Conservation (phyloP, 2,888 invertebrate genomes). For the Celastrina argiolus region DNA sequence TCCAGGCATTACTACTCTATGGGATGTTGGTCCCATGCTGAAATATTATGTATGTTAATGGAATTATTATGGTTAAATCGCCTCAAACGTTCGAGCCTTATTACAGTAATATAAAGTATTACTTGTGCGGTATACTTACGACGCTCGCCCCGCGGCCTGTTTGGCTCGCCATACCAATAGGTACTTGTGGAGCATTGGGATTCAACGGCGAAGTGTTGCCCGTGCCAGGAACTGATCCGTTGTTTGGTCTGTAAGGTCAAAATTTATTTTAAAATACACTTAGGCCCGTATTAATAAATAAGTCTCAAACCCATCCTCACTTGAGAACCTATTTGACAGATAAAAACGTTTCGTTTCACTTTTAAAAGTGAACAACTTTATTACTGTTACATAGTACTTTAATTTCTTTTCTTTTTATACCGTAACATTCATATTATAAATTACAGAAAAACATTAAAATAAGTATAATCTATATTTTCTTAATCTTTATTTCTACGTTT, state of each 20-base stretch:
- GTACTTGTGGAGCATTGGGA: constrained; percentile 82
- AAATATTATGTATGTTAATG: not conserved
- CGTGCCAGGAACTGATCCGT: constrained; percentile 63
- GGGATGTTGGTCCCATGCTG: not conserved
- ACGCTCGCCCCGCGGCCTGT: constrained; percentile 92
- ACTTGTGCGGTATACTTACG: constrained; percentile 64
- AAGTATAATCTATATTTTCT: too few species aligned
- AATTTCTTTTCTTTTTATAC: too few species aligned
- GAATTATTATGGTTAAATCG: constrained; percentile 10
- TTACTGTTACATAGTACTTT: too few species aligned
- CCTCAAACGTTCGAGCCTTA: constrained; percentile 1
- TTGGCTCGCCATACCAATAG: constrained; percentile 85
- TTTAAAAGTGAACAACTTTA: too few species aligned
- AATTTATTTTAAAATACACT: too few species aligned
- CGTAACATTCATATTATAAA: too few species aligned
- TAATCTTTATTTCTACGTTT: too few species aligned
- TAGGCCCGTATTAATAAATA: too few species aligned
- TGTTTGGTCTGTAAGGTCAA: constrained; percentile 44
- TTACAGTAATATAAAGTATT: not conserved
- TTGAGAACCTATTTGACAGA: too few species aligned
- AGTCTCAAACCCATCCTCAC: too few species aligned
- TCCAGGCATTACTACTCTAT: not conserved
- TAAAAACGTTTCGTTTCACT: too few species aligned
- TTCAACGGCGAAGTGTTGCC: constrained; percentile 74
- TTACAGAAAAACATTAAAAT: too few species aligned